A percentile compares a stretch with the other conserved stretches of the same genome.
phyloP scores from a whole-genome alignment of 2,113 vertebrate genomes.

The Neogobius melanostomus region DNA sequence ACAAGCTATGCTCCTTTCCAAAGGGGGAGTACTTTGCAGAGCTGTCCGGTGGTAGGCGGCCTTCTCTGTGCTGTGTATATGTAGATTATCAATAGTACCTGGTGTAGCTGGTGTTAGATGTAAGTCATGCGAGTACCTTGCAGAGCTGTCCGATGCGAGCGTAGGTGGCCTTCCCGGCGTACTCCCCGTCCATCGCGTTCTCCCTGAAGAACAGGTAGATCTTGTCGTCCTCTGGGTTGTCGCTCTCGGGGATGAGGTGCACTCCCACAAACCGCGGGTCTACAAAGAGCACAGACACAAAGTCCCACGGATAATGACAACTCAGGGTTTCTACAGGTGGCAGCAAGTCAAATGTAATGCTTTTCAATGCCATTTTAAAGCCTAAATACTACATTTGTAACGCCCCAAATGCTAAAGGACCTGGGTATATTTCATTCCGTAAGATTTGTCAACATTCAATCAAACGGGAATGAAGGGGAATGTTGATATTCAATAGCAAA shows the following conservation, averaged over 20 bases:
- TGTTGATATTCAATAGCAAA: too few relatives aligned
- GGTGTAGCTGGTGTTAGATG: neutral
- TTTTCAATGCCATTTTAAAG: too few relatives aligned
- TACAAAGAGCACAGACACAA: slow-evolving; percentile 52
- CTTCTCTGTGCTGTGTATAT: slow-evolving; percentile 7
- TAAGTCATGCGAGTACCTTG: slow-evolving; percentile 79
- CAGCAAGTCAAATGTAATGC: too few relatives aligned
- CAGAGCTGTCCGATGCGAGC: slow-evolving; percentile 96
- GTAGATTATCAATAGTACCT: neutral
- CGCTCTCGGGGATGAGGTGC: slow-evolving; percentile 92
- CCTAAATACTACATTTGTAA: too few relatives aligned
- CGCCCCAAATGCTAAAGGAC: too few relatives aligned
- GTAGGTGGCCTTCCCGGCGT: slow-evolving; percentile 93
- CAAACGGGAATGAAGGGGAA: too few relatives aligned
- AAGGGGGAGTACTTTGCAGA: too few relatives aligned
- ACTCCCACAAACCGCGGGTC: slow-evolving; percentile 92
- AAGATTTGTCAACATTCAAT: too few relatives aligned
- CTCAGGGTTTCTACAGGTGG: too few relatives aligned
- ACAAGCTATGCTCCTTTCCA: too few relatives aligned
- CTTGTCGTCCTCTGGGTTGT: slow-evolving; percentile 98
- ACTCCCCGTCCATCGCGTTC: slow-evolving; percentile 94
- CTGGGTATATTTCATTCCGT: too few relatives aligned
- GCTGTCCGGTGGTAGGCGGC: too few relatives aligned
- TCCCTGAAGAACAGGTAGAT: slow-evolving; percentile 98
- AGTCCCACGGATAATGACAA: neutral